phyloP scores from a whole-genome alignment of 2,888 invertebrate species.

The Blera fallax region DNA sequence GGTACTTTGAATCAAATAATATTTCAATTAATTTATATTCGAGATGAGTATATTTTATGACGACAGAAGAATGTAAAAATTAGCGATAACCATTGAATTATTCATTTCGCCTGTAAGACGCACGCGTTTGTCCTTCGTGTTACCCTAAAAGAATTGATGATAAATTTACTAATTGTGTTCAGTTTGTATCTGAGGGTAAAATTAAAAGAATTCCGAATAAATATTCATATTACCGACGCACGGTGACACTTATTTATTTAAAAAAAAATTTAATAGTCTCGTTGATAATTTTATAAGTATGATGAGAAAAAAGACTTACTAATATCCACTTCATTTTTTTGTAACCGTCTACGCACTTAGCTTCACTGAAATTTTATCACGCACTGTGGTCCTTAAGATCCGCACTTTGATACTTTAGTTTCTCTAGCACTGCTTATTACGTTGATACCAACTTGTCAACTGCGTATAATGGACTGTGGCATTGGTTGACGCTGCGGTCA shows the following conservation, averaged over 20 bases:
- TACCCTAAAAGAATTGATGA: constrained; percentile 43
- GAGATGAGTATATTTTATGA: constrained; percentile 12
- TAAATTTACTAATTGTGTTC: constrained; percentile 12
- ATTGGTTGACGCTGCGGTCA: constrained; percentile 76
- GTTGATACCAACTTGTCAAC: constrained; percentile 78
- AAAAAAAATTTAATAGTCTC: not conserved
- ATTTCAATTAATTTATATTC: constrained; percentile 38
- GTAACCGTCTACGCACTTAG: constrained; percentile 10
- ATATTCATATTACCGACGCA: constrained; percentile 2
- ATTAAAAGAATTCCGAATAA: not conserved
- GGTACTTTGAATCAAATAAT: not conserved
- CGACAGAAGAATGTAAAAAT: constrained; percentile 7
- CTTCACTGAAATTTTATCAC: constrained; percentile 28
- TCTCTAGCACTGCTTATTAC: constrained; percentile 22
- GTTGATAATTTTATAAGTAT: not conserved
- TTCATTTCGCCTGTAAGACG: constrained; percentile 35
- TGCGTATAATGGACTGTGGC: constrained; percentile 80
- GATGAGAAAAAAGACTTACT: constrained; percentile 52
- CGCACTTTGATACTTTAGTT: constrained; percentile 5
- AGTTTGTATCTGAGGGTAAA: not conserved
- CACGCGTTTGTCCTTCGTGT: constrained; percentile 58
- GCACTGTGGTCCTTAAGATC: constrained; percentile 32
- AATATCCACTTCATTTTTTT: constrained; percentile 60
- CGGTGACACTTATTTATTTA: not conserved
- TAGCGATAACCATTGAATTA: constrained; percentile 35